Percentiles rank a stretch among this genome's conserved stretches.
Conservation (phyloP, 2,113 vertebrate species). For the Heterotis niloticus region DNA sequence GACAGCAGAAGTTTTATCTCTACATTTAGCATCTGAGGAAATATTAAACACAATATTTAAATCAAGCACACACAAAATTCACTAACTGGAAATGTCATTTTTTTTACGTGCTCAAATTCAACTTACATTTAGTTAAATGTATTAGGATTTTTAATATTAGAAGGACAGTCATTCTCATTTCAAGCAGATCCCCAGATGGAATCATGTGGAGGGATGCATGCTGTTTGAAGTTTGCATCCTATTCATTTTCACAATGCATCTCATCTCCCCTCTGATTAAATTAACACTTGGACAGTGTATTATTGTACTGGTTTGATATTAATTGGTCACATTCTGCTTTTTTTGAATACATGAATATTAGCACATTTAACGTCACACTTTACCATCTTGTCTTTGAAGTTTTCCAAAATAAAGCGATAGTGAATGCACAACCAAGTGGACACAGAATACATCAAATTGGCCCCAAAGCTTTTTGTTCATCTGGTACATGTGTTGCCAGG, state of each 20-base stretch:
- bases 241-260: slow-evolving; percentile 16
- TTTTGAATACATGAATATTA: slow-evolving; percentile 18
- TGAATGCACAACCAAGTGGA: not conserved
- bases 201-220: not conserved
- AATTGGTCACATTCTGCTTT: slow-evolving; percentile 13
- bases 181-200: not conserved
- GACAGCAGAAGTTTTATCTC: not conserved
- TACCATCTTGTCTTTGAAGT: slow-evolving; percentile 20
- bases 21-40: not conserved
- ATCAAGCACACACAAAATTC: not conserved
- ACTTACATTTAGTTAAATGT: not conserved
- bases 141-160: not conserved
- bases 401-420: not conserved
- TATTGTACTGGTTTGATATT: not conserved
- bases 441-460: slow-evolving; percentile 20
- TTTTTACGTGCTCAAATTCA: not conserved
- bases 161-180: not conserved
- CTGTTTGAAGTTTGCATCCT: slow-evolving; percentile 15
- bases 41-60: not conserved
- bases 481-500: slow-evolving; percentile 35
- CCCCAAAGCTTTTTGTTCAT: slow-evolving; percentile 26
- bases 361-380: not conserved
- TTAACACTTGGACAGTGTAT: not conserved
- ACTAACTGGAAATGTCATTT: too few relatives aligned
- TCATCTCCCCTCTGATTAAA: slow-evolving; percentile 18